Percentiles rank a stretch among this genome's conserved stretches.
Evolutionary conservation across 2,888 invertebrate genomes (phyloP).

Genomic region (Bembecia ichneumoniformis): DNA sequence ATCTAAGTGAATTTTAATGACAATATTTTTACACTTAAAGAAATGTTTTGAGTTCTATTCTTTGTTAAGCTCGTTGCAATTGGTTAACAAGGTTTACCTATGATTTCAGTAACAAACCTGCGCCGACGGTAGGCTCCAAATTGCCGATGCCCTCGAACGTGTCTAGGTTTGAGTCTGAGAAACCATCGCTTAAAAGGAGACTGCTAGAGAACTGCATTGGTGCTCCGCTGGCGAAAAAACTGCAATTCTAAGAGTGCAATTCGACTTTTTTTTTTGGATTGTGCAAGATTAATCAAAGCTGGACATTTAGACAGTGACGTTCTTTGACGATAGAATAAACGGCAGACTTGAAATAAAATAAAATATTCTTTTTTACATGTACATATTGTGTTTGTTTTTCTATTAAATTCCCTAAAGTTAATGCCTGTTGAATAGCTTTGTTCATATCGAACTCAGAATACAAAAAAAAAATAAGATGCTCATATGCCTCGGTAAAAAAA

Average conservation of each 20-base stretch:
- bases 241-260: slow-evolving; percentile 74
- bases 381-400: background rate
- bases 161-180: slow-evolving; percentile 73
- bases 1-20: too few relatives aligned
- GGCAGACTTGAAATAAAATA: background rate
- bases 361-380: background rate
- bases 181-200: slow-evolving; percentile 83
- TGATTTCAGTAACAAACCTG: slow-evolving; percentile 82
- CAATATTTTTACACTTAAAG: background rate
- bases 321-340: too few relatives aligned
- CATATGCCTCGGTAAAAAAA: too few relatives aligned
- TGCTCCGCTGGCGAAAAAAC: slow-evolving; percentile 76
- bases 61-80: background rate
- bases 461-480: too few relatives aligned
- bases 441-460: too few relatives aligned
- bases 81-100: too few relatives aligned
- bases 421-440: too few relatives aligned
- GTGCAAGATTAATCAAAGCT: slow-evolving; percentile 9
- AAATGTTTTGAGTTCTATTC: background rate
- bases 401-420: too few relatives aligned
- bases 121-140: slow-evolving; percentile 86
- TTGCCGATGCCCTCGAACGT: slow-evolving; percentile 84
- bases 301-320: slow-evolving; percentile 6
- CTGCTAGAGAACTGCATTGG: slow-evolving; percentile 80
- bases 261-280: background rate